Conservation (phyloP, 2,797 vertebrate species). For the Sebastes hopkinsi region DNA sequence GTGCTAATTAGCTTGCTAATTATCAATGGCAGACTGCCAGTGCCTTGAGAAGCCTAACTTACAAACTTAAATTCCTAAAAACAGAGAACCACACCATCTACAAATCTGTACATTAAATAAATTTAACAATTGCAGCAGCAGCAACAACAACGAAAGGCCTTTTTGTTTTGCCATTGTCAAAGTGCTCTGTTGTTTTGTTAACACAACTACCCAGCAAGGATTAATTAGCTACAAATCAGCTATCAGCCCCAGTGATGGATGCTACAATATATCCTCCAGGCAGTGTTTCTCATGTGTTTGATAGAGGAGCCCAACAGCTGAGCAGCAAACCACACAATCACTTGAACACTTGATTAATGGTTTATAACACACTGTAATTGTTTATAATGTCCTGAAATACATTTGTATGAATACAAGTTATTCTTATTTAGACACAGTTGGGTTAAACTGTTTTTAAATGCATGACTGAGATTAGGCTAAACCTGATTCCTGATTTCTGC, state of each 20-base stretch:
- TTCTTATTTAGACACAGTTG: background rate
- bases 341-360: background rate
- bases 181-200: background rate
- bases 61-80: no score
- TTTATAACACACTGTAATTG: background rate
- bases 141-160: no score
- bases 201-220: background rate
- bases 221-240: slow-evolving; percentile 25
- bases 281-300: background rate
- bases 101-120: no score
- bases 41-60: no score
- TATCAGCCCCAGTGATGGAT: slow-evolving; percentile 10
- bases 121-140: no score
- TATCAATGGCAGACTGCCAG: no score
- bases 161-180: background rate
- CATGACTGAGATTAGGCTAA: no score
- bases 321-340: background rate
- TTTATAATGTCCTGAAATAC: background rate
- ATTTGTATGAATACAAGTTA: background rate
- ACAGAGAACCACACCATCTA: no score
- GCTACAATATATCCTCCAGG: slow-evolving; percentile 3
- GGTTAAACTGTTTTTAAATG: background rate
- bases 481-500: no score
- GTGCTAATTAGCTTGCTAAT: no score
- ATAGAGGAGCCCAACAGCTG: background rate